Base-by-base conservation (phyloP, 2,888 invertebrate genomes). In the Ernsta delagoae region DNA sequence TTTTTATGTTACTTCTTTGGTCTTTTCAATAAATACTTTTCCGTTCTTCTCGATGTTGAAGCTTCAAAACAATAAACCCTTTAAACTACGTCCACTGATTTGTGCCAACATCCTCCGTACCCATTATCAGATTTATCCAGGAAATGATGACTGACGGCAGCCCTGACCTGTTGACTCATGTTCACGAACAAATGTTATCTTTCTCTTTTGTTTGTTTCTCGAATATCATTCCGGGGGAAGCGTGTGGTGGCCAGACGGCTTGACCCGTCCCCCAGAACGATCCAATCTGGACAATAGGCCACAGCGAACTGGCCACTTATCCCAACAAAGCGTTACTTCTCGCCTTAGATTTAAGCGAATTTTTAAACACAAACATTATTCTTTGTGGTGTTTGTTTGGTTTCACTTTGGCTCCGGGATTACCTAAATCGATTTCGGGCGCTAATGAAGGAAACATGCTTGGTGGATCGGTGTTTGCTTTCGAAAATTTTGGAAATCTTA, bases 151-250 rank as follows among this genome's bases (percentile, higher is more conserved):
- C 56, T 69, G 69, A 63, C 68, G 56, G 62, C 59, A 69, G 50
- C 82, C 82, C 69, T 69, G 59, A 82, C 83, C 83, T 84, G 86
- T 87, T 89, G 90, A 89, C 86, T 90, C 88, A 89, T 81, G 83
- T 84, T 84, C 83, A 82, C 86, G 87, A 89, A 90, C 92, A 91
- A 92, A 90, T 89, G 92, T 89, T 91, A 88, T 89, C 89, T 86
- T 84, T 91, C 90, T 87, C 88, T 88, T 90, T 90, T 90, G 90
- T 92, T 92, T 92, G 89, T 91, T 90, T 87, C 88, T 89, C 83
- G 81, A 88, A 88, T 88, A 86, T 86, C 86, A 86, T 85, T 83
- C 84, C 77, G 78, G 78, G 80, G 83, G 85, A 81, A 80, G 77
- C 74, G 65, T 34, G 59, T 48, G 50, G 67, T 68, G 75, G 70